Evolutionary conservation across 1,140 invertebrate genomes (phyloP).

Genomic region (Drosophila jambulina): DNA sequence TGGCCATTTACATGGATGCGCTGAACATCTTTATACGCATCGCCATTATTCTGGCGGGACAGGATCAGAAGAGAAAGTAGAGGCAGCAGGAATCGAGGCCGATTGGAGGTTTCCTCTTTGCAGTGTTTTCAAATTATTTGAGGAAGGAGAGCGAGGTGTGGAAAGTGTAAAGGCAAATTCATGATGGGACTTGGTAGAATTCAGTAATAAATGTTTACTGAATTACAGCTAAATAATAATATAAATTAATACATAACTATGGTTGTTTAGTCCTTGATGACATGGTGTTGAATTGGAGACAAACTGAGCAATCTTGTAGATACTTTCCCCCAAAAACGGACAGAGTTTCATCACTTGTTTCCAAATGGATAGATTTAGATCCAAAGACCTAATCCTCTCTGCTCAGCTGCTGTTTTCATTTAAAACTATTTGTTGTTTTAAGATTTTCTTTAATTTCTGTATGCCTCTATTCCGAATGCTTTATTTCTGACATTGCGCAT

Average conservation of each 20-base stretch:
- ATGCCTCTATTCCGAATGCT: conserved; percentile 13
- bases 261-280: background rate
- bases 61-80: conserved; percentile 77
- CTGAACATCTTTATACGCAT: conserved; percentile 99
- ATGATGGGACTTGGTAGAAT: background rate
- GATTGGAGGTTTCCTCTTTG: background rate
- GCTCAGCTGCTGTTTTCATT: background rate
- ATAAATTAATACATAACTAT: background rate
- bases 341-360: background rate
- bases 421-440: conserved; percentile 5
- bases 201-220: background rate
- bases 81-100: background rate
- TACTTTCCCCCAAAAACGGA: background rate
- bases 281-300: background rate
- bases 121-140: background rate
- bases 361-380: background rate
- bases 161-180: conserved; percentile 1
- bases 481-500: conserved; percentile 47
- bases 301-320: background rate
- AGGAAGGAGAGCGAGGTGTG: background rate
- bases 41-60: conserved; percentile 91
- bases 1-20: conserved; percentile 97
- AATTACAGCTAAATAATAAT: background rate
- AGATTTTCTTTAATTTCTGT: conserved; percentile 2
- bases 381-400: background rate